phyloP scores from a whole-genome alignment of 2,797 vertebrate species.

The Taenioides sp. region DNA sequence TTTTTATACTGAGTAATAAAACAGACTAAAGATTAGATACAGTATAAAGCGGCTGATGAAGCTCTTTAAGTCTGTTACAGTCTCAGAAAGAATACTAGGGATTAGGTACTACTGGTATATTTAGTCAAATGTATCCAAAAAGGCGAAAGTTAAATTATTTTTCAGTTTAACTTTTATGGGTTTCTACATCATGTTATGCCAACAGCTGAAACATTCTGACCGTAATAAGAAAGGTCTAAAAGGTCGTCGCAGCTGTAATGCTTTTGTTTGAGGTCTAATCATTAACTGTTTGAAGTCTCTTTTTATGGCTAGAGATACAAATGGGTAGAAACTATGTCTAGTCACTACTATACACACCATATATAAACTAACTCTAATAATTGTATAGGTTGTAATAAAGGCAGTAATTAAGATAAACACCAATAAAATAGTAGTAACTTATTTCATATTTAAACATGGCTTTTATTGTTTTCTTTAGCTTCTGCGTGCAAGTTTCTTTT shows the following conservation, averaged over 20 bases:
- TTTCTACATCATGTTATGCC: neutral
- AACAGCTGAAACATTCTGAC: neutral
- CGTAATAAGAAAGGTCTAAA: neutral
- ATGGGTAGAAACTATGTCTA: neutral
- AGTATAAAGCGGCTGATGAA: neutral
- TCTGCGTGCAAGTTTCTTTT: neutral
- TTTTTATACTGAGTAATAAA: neutral
- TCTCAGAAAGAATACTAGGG: neutral
- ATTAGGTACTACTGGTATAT: neutral
- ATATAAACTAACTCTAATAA: neutral
- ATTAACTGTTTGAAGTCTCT: constrained; percentile 3
- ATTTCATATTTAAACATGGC: neutral
- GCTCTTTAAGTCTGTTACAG: neutral
- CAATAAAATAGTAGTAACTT: neutral
- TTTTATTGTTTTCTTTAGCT: neutral
- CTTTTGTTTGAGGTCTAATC: constrained; percentile 8
- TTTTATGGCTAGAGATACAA: neutral
- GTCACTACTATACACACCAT: neutral
- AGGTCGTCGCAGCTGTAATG: neutral
- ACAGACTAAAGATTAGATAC: neutral
- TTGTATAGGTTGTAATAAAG: neutral
- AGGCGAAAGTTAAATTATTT: neutral
- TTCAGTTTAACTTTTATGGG: neutral
- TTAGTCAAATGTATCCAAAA: neutral
- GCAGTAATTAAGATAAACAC: neutral